These are phyloP conservation scores for Amblyjoppa fuscipennis DNA, from an alignment of 2,888 invertebrate genomes.

Conservation along the genomic window DNA sequence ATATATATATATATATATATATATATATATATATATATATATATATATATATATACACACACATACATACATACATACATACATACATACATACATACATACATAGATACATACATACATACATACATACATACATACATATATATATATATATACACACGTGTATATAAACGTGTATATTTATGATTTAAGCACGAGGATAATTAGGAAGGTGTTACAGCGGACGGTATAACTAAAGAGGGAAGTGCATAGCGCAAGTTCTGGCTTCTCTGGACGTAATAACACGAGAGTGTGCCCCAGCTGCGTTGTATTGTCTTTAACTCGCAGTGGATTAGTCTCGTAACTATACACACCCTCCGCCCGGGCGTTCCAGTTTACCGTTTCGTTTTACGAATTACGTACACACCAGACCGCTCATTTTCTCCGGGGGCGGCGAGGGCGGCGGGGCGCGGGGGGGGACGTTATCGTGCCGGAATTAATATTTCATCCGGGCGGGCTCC, in stretches of 20 bases:
- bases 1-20: not conserved
- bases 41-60: not conserved
- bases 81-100: no score
- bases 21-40: not conserved
- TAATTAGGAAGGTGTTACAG: constrained; percentile 36
- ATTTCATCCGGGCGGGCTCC: not conserved
- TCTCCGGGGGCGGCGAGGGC: not conserved
- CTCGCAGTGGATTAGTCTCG: constrained; percentile 41
- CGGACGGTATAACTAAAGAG: constrained; percentile 32
- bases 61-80: no score
- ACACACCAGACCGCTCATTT: constrained; percentile 38
- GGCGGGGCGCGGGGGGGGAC: not conserved
- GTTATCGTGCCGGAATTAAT: constrained; percentile 23
- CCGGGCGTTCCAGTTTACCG: not conserved
- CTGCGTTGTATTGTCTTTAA: constrained; percentile 53
- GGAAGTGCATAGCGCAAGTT: constrained; percentile 23
- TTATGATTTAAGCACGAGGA: constrained; percentile 32
- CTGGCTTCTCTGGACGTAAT: constrained; percentile 44
- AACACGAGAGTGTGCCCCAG: constrained; percentile 44
- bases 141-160: not conserved
- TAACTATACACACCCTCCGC: not conserved
- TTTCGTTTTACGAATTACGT: constrained; percentile 50
- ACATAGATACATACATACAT: no score
- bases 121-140: no score
- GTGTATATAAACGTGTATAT: not conserved